A percentile compares a stretch with the other conserved stretches of the same genome.
Conservation (phyloP, 2,113 vertebrate species). For the Acinonyx jubatus region DNA sequence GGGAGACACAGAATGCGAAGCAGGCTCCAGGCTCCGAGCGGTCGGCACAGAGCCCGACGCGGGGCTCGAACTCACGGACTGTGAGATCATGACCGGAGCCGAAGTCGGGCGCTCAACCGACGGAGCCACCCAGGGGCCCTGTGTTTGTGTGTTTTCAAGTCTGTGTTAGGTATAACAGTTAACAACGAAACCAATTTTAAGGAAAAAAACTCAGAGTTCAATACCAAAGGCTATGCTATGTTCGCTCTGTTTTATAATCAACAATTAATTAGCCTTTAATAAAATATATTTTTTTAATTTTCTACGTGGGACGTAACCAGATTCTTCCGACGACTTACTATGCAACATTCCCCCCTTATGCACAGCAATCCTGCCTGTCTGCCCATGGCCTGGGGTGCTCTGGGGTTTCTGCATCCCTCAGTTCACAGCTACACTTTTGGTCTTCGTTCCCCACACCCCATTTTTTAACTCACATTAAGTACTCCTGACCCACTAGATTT, state of each 20-base stretch:
- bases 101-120: too few relatives aligned
- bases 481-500: neutral
- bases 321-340: fast-evolving
- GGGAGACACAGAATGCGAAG: too few relatives aligned
- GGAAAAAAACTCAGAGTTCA: neutral
- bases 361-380: fast-evolving
- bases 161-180: neutral
- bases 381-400: fast-evolving
- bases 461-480: neutral
- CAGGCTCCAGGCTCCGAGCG: too few relatives aligned
- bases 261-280: neutral
- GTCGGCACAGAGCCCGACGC: too few relatives aligned
- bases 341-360: too few relatives aligned
- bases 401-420: too few relatives aligned
- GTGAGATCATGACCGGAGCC: too few relatives aligned
- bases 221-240: neutral
- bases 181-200: neutral
- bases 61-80: too few relatives aligned
- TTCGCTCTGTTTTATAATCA: neutral
- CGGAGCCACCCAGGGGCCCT: too few relatives aligned
- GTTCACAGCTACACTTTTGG: neutral
- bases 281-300: neutral
- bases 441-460: neutral
- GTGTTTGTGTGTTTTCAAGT: neutral
- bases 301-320: neutral